Base-by-base conservation (phyloP, 2,797 vertebrate genomes). In the Acrocephalus scirpaceus region DNA sequence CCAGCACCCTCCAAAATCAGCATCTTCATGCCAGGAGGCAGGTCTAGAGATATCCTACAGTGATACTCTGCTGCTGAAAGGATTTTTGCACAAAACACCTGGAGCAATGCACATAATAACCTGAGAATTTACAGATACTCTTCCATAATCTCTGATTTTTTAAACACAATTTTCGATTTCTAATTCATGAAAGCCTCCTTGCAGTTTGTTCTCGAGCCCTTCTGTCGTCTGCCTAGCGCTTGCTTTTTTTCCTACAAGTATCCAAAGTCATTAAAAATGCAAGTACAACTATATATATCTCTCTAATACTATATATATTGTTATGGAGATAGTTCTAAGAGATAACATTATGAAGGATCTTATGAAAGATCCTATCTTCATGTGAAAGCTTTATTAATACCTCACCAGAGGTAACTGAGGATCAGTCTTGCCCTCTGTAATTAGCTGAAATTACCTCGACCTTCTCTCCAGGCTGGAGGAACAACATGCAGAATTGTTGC, bases 331-430 rank as follows among this genome's bases (percentile, higher is more conserved):
- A 42, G 62, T 92, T 96, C 73, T 73, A 60, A 75, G 70, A 84
- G 93, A 91, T 94, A 92, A 88, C 56, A 79, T 93, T 94, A 88
- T 88, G 67, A 96, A 93, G 54, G 23, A 81, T 92, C 74, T 95
- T 91, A 93, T 85, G 89, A 95, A 96, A 97, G 82, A 95, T 92
- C 74, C 91, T 97, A 94, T 92, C 92, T 93, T 92, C 80, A 32
- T 82, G 74, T 84, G 87, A 91, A 95, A 96, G 75, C 66, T 92
- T 86, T 92, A 95, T 96, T 80, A 96, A 89, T 95, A 82, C 74
- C 51, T 83, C 69, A 72, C 26, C 64, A 82, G 65, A 94, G 48
- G 90, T 82, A 94, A 61, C 50, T 50, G 22, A 61, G 70, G 71
- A 80, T 88, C 64, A 77, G 70, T 94, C 93, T 95, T 92, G 60